Base-by-base conservation (phyloP, 2,113 vertebrate genomes). In the Phaethornis superciliosus region DNA sequence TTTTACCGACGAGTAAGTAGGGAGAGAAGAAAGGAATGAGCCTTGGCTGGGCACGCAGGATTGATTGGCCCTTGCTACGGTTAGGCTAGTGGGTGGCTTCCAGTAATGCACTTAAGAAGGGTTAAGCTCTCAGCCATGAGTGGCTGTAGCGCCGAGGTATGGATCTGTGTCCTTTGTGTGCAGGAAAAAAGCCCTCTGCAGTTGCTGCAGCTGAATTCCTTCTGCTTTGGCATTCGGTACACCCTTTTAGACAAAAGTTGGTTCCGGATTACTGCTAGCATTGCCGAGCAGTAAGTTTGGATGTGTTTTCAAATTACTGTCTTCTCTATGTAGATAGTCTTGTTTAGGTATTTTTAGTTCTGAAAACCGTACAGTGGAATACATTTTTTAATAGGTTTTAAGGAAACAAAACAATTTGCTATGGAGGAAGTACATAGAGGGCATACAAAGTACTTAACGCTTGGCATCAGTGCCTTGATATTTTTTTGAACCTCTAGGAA, bases 81-180 rank as follows among this genome's bases (percentile, higher is more conserved):
- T 76, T 42, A 58, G 69, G 35, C 23, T 55, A 8, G 89, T n/a
- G 79, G 75, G 84, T 49, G 82, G 89, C 71, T 95, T 55, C 81
- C 79, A 89, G 91, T 88, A 63, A 1, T 4, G 71, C 89, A 13
- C 81, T 88, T 87, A 13, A 65, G 88, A 52, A 22, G 5, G 33
- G 79, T 30, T 88, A 65, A 77, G 88, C 91, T 81, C 32, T n/a
- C 92, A 79, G 94, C 94, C 90, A 3, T 78, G 84, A 65, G 58
- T 44, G 69, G 81, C 92, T 93, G 74, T 74, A 81, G 88, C 85
- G 67, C 80, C 28, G 85, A 96, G 88, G 83, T 92, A 80, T 81
- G 90, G 95, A 92, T 94, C 85, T 51, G 52, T 95, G 88, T 95
- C 93, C 95, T 97, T 97, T 98, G 97, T 97, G 96, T 95, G 91